A percentile compares a stretch with the other conserved stretches of the same genome.
Conservation (phyloP, 1,140 invertebrate species). For the Alviniconcha marisindica region DNA sequence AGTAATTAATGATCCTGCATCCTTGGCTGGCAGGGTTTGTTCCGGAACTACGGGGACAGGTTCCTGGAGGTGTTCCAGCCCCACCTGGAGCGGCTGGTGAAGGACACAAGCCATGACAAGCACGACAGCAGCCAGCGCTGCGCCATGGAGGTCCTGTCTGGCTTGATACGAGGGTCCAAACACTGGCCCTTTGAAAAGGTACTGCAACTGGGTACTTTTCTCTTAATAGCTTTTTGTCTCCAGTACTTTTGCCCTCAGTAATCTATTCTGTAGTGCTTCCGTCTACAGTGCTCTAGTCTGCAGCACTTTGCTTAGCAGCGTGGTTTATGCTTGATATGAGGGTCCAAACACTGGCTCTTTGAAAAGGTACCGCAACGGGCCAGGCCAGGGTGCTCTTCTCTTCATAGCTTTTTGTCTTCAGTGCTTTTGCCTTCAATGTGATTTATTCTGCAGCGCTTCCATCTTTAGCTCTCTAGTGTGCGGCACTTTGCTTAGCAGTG, state of each 20-base stretch:
- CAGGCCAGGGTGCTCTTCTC: background rate
- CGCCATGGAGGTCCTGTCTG: conserved; percentile 88
- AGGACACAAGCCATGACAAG: conserved; percentile 82
- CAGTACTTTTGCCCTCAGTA: too few relatives aligned
- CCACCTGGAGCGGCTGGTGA: conserved; percentile 83
- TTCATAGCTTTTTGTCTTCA: background rate
- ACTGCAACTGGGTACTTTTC: background rate
- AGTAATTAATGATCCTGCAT: conserved; percentile 18
- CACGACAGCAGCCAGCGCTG: conserved; percentile 88
- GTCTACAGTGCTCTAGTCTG: too few relatives aligned
- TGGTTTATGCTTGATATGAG: conserved; percentile 86
- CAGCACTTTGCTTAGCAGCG: too few relatives aligned
- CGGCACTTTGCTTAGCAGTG: too few relatives aligned
- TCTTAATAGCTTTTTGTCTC: background rate
- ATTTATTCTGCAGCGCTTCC: too few relatives aligned
- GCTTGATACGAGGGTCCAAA: conserved; percentile 87
- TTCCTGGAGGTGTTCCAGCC: conserved; percentile 81
- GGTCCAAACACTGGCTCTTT: conserved; percentile 90
- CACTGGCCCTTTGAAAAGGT: conserved; percentile 87
- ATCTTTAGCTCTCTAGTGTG: too few relatives aligned
- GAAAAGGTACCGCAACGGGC: conserved; percentile 78
- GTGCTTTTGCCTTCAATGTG: too few relatives aligned
- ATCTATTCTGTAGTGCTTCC: too few relatives aligned
- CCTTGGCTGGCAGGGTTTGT: conserved; percentile 81
- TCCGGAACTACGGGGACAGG: conserved; percentile 86